Conservation (phyloP, 2,888 invertebrate genomes). For the Drosophila peninsularis region DNA sequence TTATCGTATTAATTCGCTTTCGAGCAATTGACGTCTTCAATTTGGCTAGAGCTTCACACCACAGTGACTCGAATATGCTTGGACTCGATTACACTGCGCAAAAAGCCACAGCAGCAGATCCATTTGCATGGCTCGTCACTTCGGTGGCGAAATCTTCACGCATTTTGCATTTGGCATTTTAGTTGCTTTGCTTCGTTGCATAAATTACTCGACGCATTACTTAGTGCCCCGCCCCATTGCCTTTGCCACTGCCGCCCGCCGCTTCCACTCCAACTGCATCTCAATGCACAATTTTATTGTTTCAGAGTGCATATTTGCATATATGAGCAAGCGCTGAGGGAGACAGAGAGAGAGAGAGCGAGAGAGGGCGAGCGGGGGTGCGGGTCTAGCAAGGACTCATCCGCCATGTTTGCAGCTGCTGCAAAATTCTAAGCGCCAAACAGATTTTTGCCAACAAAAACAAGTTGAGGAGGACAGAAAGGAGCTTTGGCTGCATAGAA, state of each 20-base stretch:
- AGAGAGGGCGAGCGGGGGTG: neutral
- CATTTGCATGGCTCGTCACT: conserved; percentile 70
- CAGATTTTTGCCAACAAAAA: conserved; percentile 52
- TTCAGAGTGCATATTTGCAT: conserved; percentile 61
- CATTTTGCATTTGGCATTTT: conserved; percentile 57
- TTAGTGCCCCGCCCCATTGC: conserved; percentile 11
- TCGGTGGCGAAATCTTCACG: conserved; percentile 59
- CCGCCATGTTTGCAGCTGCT: conserved; percentile 29
- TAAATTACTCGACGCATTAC: conserved; percentile 62
- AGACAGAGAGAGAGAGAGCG: neutral
- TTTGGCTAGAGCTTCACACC: neutral
- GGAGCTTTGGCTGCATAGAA: conserved; percentile 10
- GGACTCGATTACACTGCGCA: conserved; percentile 11
- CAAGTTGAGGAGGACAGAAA: neutral
- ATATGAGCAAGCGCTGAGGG: conserved; percentile 33
- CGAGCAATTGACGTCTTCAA: neutral
- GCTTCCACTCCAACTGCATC: conserved; percentile 15
- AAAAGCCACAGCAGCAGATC: conserved; percentile 23
- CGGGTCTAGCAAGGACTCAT: neutral
- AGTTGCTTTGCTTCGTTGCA: conserved; percentile 69
- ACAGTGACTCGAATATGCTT: conserved; percentile 23
- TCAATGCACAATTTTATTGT: conserved; percentile 62
- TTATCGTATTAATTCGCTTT: neutral
- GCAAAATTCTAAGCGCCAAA: conserved; percentile 60
- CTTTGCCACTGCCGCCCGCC: neutral